Percentiles rank a stretch among this genome's conserved stretches.
Evolutionary conservation across 35 echinoderm and acorn worm genomes (phyloP).

Genomic region (Eucidaris tribuloides): DNA sequence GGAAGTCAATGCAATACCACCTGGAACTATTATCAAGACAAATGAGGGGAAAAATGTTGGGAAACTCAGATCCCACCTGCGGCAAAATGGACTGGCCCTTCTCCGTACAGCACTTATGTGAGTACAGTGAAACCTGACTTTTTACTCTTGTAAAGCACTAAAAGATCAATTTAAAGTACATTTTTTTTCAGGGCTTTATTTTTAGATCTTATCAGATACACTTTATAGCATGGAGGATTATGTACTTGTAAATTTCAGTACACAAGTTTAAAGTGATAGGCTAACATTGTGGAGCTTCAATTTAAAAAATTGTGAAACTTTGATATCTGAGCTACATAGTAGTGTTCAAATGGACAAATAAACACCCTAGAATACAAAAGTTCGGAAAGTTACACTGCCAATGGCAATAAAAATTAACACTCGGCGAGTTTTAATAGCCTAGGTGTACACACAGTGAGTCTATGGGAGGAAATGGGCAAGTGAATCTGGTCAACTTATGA

Average conservation of each 20-base stretch:
- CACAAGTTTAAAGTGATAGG: background rate
- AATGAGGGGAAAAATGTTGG: constrained; percentile 43
- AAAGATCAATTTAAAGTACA: background rate
- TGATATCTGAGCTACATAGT: too few species aligned
- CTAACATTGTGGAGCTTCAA: background rate
- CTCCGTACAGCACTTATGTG: constrained; percentile 22
- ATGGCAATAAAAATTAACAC: too few species aligned
- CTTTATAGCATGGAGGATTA: background rate
- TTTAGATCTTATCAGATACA: background rate
- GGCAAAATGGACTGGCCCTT: constrained; percentile 29
- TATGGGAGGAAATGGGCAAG: too few species aligned
- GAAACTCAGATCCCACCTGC: constrained; percentile 30
- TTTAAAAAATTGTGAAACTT: too few species aligned
- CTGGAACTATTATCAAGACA: constrained; percentile 31
- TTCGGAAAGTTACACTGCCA: too few species aligned
- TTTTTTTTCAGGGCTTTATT: background rate
- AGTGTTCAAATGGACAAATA: too few species aligned
- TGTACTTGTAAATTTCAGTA: background rate
- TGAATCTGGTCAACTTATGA: too few species aligned
- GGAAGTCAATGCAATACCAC: background rate
- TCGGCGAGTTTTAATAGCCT: too few species aligned
- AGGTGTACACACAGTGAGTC: too few species aligned
- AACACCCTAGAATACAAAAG: too few species aligned
- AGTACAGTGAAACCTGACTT: too few species aligned
- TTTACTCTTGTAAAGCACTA: too few species aligned